phyloP scores from a whole-genome alignment of 92 coral and sea anemone species.

The Epizoanthus rinbou region DNA sequence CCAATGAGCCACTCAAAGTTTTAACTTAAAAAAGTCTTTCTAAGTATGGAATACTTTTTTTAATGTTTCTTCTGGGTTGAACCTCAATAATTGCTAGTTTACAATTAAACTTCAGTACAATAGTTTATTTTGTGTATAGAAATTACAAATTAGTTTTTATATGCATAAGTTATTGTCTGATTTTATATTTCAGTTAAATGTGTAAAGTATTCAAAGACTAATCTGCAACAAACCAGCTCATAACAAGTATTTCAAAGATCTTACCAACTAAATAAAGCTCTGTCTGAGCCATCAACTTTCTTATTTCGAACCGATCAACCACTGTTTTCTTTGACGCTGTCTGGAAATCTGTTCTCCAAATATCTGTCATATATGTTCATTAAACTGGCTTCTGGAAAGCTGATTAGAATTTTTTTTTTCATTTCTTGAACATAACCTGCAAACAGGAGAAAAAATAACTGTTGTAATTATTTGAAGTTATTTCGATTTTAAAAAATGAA shows the following conservation, averaged over 20 bases:
- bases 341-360: background rate
- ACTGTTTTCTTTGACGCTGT: conserved; percentile 1
- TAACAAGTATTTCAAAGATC: conserved; percentile 28
- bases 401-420: too few species aligned
- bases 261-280: conserved; percentile 23
- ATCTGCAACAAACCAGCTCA: background rate
- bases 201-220: conserved; percentile 7
- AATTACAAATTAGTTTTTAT: background rate
- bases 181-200: background rate
- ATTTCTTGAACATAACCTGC: conserved; percentile 2
- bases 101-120: too few species aligned
- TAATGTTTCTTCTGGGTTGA: conserved; percentile 8
- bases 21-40: too few species aligned
- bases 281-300: conserved; percentile 19
- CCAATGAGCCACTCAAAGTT: background rate
- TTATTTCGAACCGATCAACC: background rate
- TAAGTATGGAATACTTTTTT: conserved; percentile 12
- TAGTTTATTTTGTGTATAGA: background rate
- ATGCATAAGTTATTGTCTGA: background rate
- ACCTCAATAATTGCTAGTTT: too few species aligned
- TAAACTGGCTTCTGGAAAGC: too few species aligned
- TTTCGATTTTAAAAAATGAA: background rate
- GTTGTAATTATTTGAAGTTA: too few species aligned
- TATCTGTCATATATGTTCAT: background rate
- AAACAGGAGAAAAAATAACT: conserved; percentile 19